Conservation (phyloP, 2,113 vertebrate species). For the Euleptes europaea region DNA sequence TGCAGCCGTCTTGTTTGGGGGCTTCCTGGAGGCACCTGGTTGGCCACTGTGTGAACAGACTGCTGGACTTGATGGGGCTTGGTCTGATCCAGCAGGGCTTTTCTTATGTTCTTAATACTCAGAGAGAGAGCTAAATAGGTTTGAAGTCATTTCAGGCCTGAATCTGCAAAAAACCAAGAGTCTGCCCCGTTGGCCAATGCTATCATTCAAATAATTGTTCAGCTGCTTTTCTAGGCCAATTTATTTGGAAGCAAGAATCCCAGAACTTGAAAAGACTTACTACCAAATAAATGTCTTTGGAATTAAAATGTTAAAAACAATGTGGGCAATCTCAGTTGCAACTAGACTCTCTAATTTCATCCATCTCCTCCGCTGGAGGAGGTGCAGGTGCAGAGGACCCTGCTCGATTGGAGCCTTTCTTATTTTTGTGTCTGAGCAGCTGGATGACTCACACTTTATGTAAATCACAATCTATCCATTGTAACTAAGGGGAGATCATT, state of each 20-base stretch:
- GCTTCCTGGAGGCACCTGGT: no score
- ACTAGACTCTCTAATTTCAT: not conserved
- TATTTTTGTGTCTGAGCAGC: not conserved
- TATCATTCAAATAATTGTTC: slow-evolving; percentile 3
- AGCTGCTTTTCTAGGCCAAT: not conserved
- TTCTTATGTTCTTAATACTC: no score
- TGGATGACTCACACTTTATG: not conserved
- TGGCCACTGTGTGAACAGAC: no score
- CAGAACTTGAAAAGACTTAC: not conserved
- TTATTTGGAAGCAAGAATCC: no score
- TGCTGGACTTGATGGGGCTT: no score
- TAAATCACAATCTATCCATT: not conserved
- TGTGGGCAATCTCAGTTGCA: not conserved
- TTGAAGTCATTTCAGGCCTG: no score
- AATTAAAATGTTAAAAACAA: not conserved
- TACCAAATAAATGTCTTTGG: not conserved
- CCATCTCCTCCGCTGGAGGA: not conserved
- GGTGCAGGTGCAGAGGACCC: not conserved
- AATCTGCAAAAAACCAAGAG: no score
- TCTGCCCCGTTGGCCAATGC: not conserved
- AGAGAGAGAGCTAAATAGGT: no score
- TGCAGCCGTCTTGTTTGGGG: no score
- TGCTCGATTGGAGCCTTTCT: not conserved
- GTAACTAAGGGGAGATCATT: not conserved
- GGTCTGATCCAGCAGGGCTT: no score